Conservation (phyloP, 2,888 invertebrate species). For the Himalopsyche anomala region DNA sequence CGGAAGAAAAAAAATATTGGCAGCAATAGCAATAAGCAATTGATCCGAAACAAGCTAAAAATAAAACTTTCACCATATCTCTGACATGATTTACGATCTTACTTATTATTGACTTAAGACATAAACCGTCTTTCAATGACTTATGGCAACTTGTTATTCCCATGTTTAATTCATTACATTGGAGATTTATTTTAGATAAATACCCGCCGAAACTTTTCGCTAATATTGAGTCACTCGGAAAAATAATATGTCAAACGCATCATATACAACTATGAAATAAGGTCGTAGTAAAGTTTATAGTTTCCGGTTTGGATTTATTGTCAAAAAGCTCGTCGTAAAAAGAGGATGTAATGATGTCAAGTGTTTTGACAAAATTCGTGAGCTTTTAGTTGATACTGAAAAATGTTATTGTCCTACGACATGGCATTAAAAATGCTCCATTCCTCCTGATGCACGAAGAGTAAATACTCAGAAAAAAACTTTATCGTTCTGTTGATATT, state of each 20-base stretch:
- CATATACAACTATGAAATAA: constrained; percentile 27
- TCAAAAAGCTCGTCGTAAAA: constrained; percentile 33
- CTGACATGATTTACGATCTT: constrained; percentile 16
- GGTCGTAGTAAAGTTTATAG: constrained; percentile 41
- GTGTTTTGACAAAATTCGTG: constrained; percentile 6
- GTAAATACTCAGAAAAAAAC: neutral
- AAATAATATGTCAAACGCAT: constrained; percentile 41
- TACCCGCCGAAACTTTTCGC: neutral
- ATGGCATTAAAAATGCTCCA: constrained; percentile 6
- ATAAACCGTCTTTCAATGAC: constrained; percentile 20
- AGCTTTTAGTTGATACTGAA: constrained; percentile 16
- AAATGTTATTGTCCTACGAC: constrained; percentile 24
- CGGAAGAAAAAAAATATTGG: neutral
- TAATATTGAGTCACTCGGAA: constrained; percentile 11
- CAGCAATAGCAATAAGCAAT: constrained; percentile 27
- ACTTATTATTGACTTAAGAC: constrained; percentile 40
- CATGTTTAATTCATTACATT: constrained; percentile 27
- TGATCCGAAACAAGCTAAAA: constrained; percentile 14
- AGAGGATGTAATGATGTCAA: constrained; percentile 18
- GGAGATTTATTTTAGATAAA: constrained; percentile 36
- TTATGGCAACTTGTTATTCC: constrained; percentile 35
- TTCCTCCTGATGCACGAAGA: neutral
- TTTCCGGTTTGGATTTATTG: constrained; percentile 38
- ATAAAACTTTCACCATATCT: constrained; percentile 6
- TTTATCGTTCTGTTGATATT: too few relatives aligned